phyloP scores from a whole-genome alignment of 2,113 vertebrate species.

The Myrmophylax atrothorax region DNA sequence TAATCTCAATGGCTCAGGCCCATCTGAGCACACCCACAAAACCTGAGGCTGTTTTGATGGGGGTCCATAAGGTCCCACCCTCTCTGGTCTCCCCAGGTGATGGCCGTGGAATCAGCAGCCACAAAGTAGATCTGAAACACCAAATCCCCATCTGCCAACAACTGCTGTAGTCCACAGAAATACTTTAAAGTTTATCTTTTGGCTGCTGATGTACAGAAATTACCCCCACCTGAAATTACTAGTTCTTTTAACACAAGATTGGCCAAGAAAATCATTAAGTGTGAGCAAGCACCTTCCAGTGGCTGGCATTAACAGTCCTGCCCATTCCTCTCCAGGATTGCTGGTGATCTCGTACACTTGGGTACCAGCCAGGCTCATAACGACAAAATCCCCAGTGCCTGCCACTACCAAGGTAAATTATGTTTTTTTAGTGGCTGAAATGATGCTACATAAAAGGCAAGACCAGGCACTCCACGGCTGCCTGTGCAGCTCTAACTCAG shows the following conservation, averaged over 20 bases:
- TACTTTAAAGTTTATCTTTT: not conserved
- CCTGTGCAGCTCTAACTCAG: not conserved
- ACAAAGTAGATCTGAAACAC: not conserved
- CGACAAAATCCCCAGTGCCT: not conserved
- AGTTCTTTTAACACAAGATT: not conserved
- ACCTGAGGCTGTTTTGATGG: not conserved
- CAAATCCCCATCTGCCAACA: not conserved
- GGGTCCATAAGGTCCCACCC: not conserved
- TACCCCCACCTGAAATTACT: not conserved
- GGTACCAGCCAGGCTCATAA: not conserved
- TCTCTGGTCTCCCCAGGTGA: not conserved
- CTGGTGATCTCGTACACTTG: not conserved
- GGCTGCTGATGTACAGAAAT: not conserved
- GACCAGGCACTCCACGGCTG: not conserved
- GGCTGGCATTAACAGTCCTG: not conserved
- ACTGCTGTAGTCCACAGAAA: not conserved
- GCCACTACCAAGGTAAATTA: not conserved
- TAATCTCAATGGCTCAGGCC: not conserved
- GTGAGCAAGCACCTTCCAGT: not conserved
- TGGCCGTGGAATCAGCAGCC: not conserved
- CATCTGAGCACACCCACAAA: not conserved
- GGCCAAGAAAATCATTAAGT: not conserved
- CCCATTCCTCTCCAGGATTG: not conserved
- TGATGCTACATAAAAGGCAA: constrained; percentile 14
- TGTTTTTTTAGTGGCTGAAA: not conserved